Conservation (phyloP, 2,797 vertebrate genomes). For the Xenopus petersii region DNA sequence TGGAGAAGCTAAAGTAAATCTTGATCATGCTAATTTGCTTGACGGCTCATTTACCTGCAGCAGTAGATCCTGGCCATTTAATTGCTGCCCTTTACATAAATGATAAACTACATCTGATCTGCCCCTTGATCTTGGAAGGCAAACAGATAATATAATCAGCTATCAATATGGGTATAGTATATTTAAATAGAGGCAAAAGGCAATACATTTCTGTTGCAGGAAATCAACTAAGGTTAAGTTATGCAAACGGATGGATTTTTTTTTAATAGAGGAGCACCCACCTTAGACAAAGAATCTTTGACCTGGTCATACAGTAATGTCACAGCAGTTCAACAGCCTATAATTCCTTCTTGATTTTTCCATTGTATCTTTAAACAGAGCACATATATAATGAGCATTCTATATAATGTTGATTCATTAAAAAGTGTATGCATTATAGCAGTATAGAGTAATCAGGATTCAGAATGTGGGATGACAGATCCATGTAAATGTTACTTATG, state of each 20-base stretch:
- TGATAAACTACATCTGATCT: neutral
- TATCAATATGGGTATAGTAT: neutral
- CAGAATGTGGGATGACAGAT: no score
- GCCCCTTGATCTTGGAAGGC: neutral
- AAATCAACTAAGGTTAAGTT: slow-evolving; percentile 21
- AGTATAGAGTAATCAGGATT: no score
- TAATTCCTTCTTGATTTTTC: no score
- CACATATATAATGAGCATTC: no score
- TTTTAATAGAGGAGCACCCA: neutral
- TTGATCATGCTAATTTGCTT: neutral
- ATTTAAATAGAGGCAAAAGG: neutral
- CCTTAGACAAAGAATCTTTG: neutral
- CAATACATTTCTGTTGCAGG: neutral
- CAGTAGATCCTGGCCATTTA: neutral
- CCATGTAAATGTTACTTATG: no score
- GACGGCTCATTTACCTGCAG: neutral
- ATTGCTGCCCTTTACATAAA: slow-evolving; percentile 4
- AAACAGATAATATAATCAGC: neutral
- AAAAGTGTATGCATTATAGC: no score
- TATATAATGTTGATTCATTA: no score
- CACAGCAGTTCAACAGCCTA: no score
- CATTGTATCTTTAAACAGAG: no score
- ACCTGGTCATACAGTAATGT: neutral
- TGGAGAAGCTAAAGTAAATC: neutral
- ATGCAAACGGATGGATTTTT: slow-evolving; percentile 2